These are phyloP conservation scores for Zaprionus inermis DNA, from an alignment of 1,140 invertebrate species.

Conservation along the genomic window DNA sequence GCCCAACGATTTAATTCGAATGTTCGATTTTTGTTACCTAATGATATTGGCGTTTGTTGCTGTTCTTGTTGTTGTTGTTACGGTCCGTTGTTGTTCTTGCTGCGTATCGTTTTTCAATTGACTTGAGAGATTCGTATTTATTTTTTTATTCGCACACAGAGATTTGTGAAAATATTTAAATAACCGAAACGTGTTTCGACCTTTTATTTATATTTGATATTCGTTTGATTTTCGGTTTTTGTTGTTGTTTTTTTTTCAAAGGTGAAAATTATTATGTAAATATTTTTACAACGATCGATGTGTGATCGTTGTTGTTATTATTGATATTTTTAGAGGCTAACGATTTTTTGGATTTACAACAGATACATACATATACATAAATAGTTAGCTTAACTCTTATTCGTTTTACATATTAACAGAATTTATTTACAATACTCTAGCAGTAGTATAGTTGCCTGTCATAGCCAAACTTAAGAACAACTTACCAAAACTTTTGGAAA, in stretches of 20 bases:
- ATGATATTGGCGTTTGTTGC: conserved; percentile 48
- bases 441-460: not conserved
- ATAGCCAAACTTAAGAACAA: too few relatives aligned
- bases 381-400: too few relatives aligned
- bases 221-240: not conserved
- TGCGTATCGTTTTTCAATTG: conserved; percentile 55
- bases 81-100: conserved; percentile 22
- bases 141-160: conserved; percentile 45
- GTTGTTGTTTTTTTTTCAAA: conserved; percentile 5
- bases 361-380: conserved; percentile 12
- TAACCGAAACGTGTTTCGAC: conserved; percentile 73
- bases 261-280: conserved; percentile 63
- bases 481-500: not conserved
- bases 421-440: not conserved
- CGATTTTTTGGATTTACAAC: conserved; percentile 7
- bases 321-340: conserved; percentile 18
- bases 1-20: conserved; percentile 57
- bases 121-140: conserved; percentile 51
- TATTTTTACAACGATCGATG: conserved; percentile 42
- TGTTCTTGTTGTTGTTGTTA: conserved; percentile 28
- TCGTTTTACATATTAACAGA: not conserved
- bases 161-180: conserved; percentile 78
- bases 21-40: conserved; percentile 50
- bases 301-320: conserved; percentile 30
- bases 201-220: conserved; percentile 38